Conservation (phyloP, 2,797 vertebrate genomes). For the Lates japonicus region DNA sequence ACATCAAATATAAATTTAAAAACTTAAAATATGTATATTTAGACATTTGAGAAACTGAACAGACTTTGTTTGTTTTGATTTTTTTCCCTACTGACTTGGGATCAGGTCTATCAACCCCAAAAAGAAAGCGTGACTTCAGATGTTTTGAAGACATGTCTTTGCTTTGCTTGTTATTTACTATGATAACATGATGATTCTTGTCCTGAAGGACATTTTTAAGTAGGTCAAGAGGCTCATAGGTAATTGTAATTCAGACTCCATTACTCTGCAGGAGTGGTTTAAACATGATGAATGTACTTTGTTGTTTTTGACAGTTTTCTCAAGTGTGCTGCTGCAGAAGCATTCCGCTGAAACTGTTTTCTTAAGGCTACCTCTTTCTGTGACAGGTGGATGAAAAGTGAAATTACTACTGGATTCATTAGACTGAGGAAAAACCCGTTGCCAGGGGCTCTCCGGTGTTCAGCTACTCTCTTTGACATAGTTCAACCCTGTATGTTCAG, state of each 20-base stretch:
- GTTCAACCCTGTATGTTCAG: slow-evolving; percentile 8
- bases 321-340: slow-evolving; percentile 1
- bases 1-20: not conserved
- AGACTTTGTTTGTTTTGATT: not conserved
- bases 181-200: slow-evolving; percentile 39
- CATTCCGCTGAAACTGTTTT: slow-evolving; percentile 39
- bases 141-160: slow-evolving; percentile 23
- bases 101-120: not conserved
- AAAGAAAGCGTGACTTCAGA: slow-evolving; percentile 21
- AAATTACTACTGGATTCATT: slow-evolving; percentile 36
- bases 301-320: slow-evolving; percentile 26
- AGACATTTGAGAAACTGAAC: not conserved
- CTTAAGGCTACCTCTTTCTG: slow-evolving; percentile 53
- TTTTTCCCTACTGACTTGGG: not conserved
- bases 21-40: slow-evolving; percentile 1
- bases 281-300: slow-evolving; percentile 21
- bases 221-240: slow-evolving; percentile 36
- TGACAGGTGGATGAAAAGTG: slow-evolving; percentile 53
- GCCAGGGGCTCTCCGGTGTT: slow-evolving; percentile 25
- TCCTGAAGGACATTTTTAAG: slow-evolving; percentile 23
- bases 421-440: slow-evolving; percentile 21
- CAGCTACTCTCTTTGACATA: slow-evolving; percentile 20
- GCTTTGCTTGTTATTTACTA: slow-evolving; percentile 39
- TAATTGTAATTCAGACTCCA: slow-evolving; percentile 18
- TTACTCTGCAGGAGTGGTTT: slow-evolving; percentile 3